Evolutionary conservation across 1,140 invertebrate genomes (phyloP).

Genomic region (Heliconius hermathena): DNA sequence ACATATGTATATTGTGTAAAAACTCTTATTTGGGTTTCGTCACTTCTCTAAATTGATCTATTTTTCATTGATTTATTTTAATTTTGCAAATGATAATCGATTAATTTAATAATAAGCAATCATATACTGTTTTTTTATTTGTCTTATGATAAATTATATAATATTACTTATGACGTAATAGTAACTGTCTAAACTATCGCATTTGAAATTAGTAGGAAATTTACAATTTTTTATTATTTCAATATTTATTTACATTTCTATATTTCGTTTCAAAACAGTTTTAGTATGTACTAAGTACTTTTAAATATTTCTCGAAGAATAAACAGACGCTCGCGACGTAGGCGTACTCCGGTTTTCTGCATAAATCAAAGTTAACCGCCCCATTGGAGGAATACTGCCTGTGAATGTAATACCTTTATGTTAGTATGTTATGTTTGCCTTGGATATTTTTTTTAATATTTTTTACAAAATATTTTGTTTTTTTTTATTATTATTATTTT

Average conservation of each 20-base stretch:
- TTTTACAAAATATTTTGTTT: neutral
- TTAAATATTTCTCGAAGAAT: constrained; percentile 24
- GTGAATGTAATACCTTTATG: constrained; percentile 19
- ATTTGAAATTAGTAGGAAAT: neutral
- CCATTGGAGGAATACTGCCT: constrained; percentile 18
- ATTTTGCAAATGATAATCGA: too few species aligned
- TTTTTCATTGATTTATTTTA: too few species aligned
- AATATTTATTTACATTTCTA: neutral
- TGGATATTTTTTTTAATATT: neutral
- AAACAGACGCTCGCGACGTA: constrained; percentile 29
- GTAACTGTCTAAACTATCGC: neutral
- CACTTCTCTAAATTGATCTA: too few species aligned
- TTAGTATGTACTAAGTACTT: constrained; percentile 6
- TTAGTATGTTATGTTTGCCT: neutral
- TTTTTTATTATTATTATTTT: neutral
- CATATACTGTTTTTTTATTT: too few species aligned
- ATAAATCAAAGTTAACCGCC: constrained; percentile 40
- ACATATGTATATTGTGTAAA: too few species aligned
- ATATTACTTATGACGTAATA: too few species aligned
- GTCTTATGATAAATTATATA: too few species aligned
- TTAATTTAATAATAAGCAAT: too few species aligned
- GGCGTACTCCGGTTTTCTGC: constrained; percentile 40
- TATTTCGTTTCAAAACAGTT: neutral
- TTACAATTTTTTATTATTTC: neutral
- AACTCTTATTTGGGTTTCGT: too few species aligned